These are phyloP conservation scores for Geopemphigus sp. DNA, from an alignment of 1,140 invertebrate genomes.

Conservation along the genomic window DNA sequence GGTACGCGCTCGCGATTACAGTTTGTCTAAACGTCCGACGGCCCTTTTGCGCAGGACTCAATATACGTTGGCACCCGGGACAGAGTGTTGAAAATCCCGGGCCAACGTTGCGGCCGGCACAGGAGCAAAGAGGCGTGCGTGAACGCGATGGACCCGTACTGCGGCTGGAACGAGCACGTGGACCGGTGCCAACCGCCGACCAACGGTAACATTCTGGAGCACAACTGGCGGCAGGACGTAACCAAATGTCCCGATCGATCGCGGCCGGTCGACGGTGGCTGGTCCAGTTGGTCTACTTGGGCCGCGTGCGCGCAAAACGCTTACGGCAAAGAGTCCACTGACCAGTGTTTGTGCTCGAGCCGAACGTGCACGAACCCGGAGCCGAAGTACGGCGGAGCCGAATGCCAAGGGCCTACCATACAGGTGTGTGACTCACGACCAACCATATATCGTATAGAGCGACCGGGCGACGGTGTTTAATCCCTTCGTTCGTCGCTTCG, in stretches of 20 bases:
- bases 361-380: constrained; percentile 78
- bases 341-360: constrained; percentile 74
- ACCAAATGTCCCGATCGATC: constrained; percentile 62
- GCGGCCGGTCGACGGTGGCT: constrained; percentile 63
- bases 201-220: constrained; percentile 61
- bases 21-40: no score
- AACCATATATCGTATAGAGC: no score
- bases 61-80: constrained; percentile 77
- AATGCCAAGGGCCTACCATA: constrained; percentile 59
- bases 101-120: constrained; percentile 75
- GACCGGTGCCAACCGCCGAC: constrained; percentile 70
- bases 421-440: no score
- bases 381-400: constrained; percentile 72
- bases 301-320: constrained; percentile 61
- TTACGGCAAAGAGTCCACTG: constrained; percentile 54
- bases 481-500: not conserved
- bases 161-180: constrained; percentile 81
- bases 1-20: no score
- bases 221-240: constrained; percentile 71
- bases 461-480: no score
- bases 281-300: constrained; percentile 73
- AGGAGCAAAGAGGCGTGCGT: constrained; percentile 69
- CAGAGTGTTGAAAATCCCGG: constrained; percentile 69
- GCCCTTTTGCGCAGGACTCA: constrained; percentile 62
- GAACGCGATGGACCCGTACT: constrained; percentile 87